Evolutionary conservation across 2,888 invertebrate genomes (phyloP).

Genomic region (Rhaphigaster nebulosa): DNA sequence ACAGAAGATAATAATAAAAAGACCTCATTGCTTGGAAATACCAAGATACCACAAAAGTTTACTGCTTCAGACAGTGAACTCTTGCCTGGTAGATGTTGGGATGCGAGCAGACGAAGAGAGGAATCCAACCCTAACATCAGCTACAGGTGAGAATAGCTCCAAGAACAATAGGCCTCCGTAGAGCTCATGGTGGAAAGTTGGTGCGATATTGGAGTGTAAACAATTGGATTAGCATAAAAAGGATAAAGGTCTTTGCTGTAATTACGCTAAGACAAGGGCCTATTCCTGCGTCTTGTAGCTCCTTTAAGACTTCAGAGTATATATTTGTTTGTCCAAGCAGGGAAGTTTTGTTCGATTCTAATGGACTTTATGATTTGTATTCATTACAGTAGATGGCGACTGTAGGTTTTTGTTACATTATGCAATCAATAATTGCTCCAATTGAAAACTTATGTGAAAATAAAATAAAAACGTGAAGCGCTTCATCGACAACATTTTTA

Average conservation of each 20-base stretch:
- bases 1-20: too few species aligned
- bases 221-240: conserved; percentile 48
- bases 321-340: not conserved
- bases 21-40: too few species aligned
- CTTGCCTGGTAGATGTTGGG: not conserved
- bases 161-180: conserved; percentile 24
- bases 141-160: conserved; percentile 37
- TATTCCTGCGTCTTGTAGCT: not conserved
- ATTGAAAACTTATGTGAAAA: too few species aligned
- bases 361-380: not conserved
- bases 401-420: too few species aligned
- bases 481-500: too few species aligned
- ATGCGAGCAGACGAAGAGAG: not conserved
- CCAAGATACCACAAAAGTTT: not conserved
- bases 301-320: not conserved
- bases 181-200: conserved; percentile 11
- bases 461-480: too few species aligned
- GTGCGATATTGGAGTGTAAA: conserved; percentile 42
- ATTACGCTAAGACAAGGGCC: conserved; percentile 34
- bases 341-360: not conserved
- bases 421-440: too few species aligned
- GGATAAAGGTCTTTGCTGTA: conserved; percentile 29
- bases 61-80: too few species aligned
- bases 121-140: not conserved
- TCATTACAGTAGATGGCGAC: not conserved